These are phyloP conservation scores for Colossoma macropomum DNA, from an alignment of 2,113 vertebrate species.

Conservation along the genomic window DNA sequence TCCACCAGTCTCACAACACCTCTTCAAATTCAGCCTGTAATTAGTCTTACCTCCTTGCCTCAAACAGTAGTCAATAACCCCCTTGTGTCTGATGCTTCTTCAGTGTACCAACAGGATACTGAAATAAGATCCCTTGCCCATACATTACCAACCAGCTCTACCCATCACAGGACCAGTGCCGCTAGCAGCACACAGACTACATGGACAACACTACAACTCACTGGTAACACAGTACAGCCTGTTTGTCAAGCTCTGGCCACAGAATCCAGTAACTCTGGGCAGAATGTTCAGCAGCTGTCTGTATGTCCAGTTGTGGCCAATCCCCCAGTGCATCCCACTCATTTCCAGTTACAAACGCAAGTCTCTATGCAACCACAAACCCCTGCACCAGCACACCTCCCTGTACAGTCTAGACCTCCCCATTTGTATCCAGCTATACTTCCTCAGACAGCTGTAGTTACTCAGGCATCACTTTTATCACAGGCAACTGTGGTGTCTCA, in stretches of 20 bases:
- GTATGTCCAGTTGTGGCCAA: slow-evolving; percentile 75
- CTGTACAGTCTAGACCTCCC: slow-evolving; percentile 65
- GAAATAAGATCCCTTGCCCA: slow-evolving; percentile 29
- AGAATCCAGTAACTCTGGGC: slow-evolving; percentile 60
- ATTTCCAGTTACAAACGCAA: slow-evolving; percentile 79
- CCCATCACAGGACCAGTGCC: slow-evolving; percentile 68
- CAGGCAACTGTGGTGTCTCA: slow-evolving; percentile 63
- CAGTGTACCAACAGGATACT: slow-evolving; percentile 18
- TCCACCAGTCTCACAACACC: slow-evolving; percentile 54
- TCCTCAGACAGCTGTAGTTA: slow-evolving; percentile 42
- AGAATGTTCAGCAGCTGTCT: slow-evolving; percentile 72
- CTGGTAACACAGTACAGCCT: slow-evolving; percentile 93
- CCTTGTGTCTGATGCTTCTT: slow-evolving; percentile 31
- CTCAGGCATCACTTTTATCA: slow-evolving; percentile 54
- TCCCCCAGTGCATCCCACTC: slow-evolving; percentile 80
- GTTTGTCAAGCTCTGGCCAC: slow-evolving; percentile 83
- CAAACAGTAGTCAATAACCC: slow-evolving; percentile 48
- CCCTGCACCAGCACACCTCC: slow-evolving; percentile 63
- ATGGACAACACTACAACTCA: slow-evolving; percentile 94
- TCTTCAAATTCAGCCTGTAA: slow-evolving; percentile 71
- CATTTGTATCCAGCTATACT: slow-evolving; percentile 68
- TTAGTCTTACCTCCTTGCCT: slow-evolving; percentile 65
- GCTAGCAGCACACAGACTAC: slow-evolving; percentile 93
- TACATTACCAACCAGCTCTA: slow-evolving; percentile 53
- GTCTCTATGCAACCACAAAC: slow-evolving; percentile 68